Percentiles rank a stretch among this genome's conserved stretches.
phyloP scores from a whole-genome alignment of 2,113 vertebrate genomes.

The Melanerpes formicivorus region DNA sequence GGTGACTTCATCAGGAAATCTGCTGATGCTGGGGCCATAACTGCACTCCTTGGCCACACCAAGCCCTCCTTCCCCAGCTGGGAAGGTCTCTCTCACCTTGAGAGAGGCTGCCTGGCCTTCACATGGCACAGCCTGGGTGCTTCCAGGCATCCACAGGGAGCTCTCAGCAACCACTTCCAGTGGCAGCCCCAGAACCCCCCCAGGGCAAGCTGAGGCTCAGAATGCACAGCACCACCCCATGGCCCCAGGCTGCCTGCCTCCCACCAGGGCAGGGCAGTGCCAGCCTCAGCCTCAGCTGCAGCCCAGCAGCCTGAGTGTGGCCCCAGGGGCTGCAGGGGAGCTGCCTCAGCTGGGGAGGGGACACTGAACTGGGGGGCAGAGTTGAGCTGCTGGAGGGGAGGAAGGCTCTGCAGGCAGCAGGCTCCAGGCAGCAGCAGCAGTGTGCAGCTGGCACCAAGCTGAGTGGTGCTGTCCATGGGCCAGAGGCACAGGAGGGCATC shows the following conservation, averaged over 20 bases:
- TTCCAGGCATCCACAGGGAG: neutral
- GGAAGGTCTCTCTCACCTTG: conserved; percentile 54
- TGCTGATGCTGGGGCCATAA: conserved; percentile 31
- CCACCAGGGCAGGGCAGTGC: neutral
- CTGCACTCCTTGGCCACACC: conserved; percentile 6
- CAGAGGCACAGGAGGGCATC: no score
- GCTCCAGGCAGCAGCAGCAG: no score
- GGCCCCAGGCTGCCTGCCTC: accelerated
- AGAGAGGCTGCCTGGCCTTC: neutral
- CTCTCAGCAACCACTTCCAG: neutral
- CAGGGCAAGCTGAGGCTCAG: neutral
- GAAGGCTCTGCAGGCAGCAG: no score
- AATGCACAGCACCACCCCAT: neutral
- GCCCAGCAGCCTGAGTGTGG: neutral
- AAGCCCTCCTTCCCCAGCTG: neutral
- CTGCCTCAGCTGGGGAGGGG: no score
- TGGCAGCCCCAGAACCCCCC: neutral
- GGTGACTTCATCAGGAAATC: conserved; percentile 52
- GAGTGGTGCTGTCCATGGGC: no score
- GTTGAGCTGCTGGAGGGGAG: no score
- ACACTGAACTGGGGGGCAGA: no score
- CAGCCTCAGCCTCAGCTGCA: neutral
- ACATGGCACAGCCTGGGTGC: neutral
- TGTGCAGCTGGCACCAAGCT: no score
- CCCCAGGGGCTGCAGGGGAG: neutral